phyloP scores from a whole-genome alignment of 2,888 invertebrate genomes.

The Actias luna region DNA sequence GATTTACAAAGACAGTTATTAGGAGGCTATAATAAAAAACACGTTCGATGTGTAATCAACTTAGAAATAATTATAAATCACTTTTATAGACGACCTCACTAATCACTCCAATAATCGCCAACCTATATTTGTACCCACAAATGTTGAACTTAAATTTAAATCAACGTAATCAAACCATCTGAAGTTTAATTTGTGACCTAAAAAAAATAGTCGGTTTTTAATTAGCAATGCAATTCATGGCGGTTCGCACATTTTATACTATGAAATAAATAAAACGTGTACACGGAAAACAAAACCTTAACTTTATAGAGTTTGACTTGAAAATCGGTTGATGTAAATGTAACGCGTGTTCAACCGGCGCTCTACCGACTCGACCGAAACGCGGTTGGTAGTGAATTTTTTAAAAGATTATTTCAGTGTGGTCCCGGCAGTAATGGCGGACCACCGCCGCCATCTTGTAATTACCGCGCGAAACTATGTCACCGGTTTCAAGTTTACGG shows the following conservation, averaged over 20 bases:
- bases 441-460: slow-evolving; percentile 50
- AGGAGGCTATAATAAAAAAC: too few species aligned
- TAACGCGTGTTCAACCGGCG: slow-evolving; percentile 46
- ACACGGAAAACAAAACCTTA: slow-evolving; percentile 31
- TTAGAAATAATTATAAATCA: too few species aligned
- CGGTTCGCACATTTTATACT: slow-evolving; percentile 41
- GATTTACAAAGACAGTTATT: too few species aligned
- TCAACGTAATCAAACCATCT: neutral
- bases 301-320: slow-evolving; percentile 20
- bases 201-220: slow-evolving; percentile 45
- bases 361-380: slow-evolving; percentile 40
- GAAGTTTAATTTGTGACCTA: slow-evolving; percentile 11
- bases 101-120: too few species aligned
- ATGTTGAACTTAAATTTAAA: too few species aligned
- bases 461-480: slow-evolving; percentile 38
- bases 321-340: slow-evolving; percentile 27
- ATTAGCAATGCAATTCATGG: slow-evolving; percentile 57
- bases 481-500: slow-evolving; percentile 7
- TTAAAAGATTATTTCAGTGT: slow-evolving; percentile 72
- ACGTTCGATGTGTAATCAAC: too few species aligned
- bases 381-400: slow-evolving; percentile 64
- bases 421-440: slow-evolving; percentile 54
- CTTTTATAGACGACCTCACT: too few species aligned
- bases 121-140: too few species aligned
- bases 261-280: slow-evolving; percentile 33